These are phyloP conservation scores for Heterodera filipjevi DNA, from an alignment of 2,888 invertebrate genomes.

Conservation along the genomic window DNA sequence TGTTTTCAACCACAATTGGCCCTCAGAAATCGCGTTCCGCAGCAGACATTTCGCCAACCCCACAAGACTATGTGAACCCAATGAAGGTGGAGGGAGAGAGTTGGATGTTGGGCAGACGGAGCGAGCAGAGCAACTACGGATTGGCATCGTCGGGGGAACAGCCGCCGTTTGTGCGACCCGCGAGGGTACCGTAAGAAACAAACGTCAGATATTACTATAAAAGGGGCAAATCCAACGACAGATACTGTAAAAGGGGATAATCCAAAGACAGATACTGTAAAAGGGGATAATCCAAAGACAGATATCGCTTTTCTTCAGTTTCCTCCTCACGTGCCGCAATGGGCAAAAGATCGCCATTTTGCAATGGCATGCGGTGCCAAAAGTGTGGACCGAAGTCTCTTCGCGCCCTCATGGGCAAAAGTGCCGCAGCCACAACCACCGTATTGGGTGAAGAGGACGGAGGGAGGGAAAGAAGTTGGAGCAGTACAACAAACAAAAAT, in stretches of 20 bases:
- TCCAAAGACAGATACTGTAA: no score
- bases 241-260: background rate
- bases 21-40: conserved; percentile 32
- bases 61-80: conserved; percentile 29
- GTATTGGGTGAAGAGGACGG: conserved; percentile 55
- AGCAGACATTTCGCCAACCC: conserved; percentile 19
- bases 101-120: conserved; percentile 36
- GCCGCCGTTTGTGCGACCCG: conserved; percentile 15
- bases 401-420: conserved; percentile 56
- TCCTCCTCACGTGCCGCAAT: conserved; percentile 58
- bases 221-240: background rate
- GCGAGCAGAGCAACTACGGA: conserved; percentile 50
- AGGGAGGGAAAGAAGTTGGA: conserved; percentile 3
- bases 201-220: no score
- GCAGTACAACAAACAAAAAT: conserved; percentile 1
- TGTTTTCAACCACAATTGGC: conserved; percentile 50
- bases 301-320: conserved; percentile 44
- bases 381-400: conserved; percentile 52
- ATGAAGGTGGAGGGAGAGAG: conserved; percentile 20
- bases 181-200: background rate
- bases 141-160: conserved; percentile 17
- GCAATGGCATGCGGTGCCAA: conserved; percentile 59
- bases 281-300: background rate
- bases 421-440: conserved; percentile 55
- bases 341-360: conserved; percentile 55